phyloP scores from a whole-genome alignment of 2,113 vertebrate genomes.

The Dipodomys ordii region DNA sequence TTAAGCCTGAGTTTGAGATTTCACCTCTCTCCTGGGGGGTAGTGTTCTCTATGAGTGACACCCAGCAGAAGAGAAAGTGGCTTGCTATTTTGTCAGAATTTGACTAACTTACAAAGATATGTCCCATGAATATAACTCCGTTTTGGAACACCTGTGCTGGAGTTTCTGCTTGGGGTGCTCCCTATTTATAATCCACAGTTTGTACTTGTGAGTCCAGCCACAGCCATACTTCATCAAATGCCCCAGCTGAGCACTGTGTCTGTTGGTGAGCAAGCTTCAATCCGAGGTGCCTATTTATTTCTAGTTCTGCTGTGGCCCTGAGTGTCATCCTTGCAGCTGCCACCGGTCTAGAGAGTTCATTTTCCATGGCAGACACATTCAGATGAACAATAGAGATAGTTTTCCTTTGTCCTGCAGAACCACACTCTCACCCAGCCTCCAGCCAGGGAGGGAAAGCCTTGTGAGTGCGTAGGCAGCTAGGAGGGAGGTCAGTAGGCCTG shows the following conservation, averaged over 20 bases:
- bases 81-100: conserved; percentile 19
- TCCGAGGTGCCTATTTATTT: too few relatives aligned
- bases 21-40: neutral
- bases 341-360: neutral
- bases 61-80: too few relatives aligned
- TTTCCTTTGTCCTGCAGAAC: neutral
- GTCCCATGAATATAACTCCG: neutral
- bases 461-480: neutral
- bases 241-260: neutral
- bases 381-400: too few relatives aligned
- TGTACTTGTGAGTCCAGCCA: neutral
- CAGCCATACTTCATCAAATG: neutral
- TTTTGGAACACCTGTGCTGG: neutral
- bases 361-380: neutral
- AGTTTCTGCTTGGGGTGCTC: neutral
- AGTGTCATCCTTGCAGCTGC: neutral
- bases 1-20: neutral
- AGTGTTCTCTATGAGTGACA: neutral
- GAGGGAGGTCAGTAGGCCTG: rapidly evolving
- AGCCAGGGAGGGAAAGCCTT: too few relatives aligned
- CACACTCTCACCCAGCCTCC: neutral
- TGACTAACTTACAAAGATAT: neutral
- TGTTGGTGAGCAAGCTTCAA: neutral
- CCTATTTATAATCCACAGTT: neutral
- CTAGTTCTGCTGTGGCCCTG: neutral